phyloP scores from a whole-genome alignment of 2,888 invertebrate species.

The Tetramorium bicarinatum region DNA sequence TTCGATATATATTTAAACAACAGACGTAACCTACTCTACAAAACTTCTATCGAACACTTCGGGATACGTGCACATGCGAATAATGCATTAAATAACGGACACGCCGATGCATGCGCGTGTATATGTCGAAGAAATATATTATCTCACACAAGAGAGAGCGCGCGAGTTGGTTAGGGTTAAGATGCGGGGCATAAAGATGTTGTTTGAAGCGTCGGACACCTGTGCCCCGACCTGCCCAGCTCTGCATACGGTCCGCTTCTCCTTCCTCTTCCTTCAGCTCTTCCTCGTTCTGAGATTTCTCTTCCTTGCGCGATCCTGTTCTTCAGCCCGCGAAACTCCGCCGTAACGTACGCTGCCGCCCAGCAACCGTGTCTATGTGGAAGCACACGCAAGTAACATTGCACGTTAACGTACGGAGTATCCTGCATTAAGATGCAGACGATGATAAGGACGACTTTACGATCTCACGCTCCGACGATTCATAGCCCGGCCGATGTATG shows the following conservation, averaged over 20 bases:
- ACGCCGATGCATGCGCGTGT: constrained; percentile 50
- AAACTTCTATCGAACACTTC: not conserved
- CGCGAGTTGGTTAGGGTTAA: constrained; percentile 78
- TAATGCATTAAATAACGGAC: constrained; percentile 65
- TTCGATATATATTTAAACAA: not conserved
- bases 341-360: constrained; percentile 64
- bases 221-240: constrained; percentile 76
- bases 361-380: constrained; percentile 46
- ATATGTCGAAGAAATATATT: constrained; percentile 75
- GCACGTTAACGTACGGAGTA: constrained; percentile 72
- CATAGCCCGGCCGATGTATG: constrained; percentile 83
- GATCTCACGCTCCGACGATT: constrained; percentile 86
- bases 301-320: constrained; percentile 38
- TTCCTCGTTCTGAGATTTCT: constrained; percentile 62
- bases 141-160: constrained; percentile 62
- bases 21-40: not conserved
- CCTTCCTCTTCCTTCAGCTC: constrained; percentile 49
- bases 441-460: constrained; percentile 85
- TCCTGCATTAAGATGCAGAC: constrained; percentile 85
- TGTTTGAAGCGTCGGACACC: constrained; percentile 85
- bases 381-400: constrained; percentile 65
- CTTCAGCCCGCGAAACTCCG: constrained; percentile 59
- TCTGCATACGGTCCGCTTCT: constrained; percentile 76
- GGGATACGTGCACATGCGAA: constrained; percentile 3
- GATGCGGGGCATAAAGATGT: constrained; percentile 83